These are phyloP conservation scores for Agrypnus murinus DNA, from an alignment of 2,888 invertebrate genomes.

Conservation along the genomic window DNA sequence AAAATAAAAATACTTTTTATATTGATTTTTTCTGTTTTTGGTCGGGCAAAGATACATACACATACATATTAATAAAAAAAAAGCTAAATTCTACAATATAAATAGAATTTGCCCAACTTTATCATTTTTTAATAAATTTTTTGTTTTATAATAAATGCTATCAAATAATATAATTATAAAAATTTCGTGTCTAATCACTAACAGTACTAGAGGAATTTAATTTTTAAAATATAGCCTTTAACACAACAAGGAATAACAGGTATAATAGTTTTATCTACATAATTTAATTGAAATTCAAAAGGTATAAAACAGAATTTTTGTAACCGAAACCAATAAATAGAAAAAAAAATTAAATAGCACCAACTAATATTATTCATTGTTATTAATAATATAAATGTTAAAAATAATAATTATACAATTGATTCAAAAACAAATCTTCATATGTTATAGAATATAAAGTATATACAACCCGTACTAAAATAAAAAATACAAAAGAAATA, in stretches of 20 bases:
- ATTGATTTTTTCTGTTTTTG: too few relatives aligned
- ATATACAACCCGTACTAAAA: conserved; percentile 35
- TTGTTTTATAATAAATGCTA: not conserved
- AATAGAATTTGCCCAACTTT: too few relatives aligned
- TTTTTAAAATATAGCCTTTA: conserved; percentile 16
- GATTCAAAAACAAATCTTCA: conserved; percentile 4
- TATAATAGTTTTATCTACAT: not conserved
- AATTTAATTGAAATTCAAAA: too few relatives aligned
- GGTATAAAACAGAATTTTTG: too few relatives aligned
- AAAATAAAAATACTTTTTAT: too few relatives aligned
- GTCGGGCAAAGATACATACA: too few relatives aligned
- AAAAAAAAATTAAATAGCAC: conserved; percentile 14
- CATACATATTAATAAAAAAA: too few relatives aligned
- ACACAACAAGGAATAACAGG: conserved; percentile 11
- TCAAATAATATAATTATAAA: conserved; percentile 27
- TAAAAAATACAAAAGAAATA: conserved; percentile 7
- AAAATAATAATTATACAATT: conserved; percentile 8
- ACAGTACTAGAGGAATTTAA: conserved; percentile 18
- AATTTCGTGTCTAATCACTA: conserved; percentile 18
- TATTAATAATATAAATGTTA: conserved; percentile 1
- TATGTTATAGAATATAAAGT: conserved; percentile 12
- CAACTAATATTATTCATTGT: not conserved
- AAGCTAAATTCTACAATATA: too few relatives aligned
- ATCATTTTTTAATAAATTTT: too few relatives aligned
- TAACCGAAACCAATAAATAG: conserved; percentile 1